Conservation (phyloP, 2,113 vertebrate genomes). For the Petaurus breviceps region DNA sequence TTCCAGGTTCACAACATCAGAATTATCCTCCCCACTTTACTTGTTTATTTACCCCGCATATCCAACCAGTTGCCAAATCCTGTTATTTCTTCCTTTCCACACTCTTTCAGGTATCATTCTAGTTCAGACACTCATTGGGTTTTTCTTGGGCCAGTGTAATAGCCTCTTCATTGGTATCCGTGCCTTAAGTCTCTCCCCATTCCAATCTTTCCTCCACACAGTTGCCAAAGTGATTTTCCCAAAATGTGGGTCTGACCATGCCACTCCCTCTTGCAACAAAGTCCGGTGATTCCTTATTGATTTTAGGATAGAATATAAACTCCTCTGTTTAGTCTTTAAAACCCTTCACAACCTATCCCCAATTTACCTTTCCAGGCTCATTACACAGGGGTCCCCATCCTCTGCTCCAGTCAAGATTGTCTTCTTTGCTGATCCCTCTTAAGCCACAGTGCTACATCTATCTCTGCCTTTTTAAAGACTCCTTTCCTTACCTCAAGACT, state of each 20-base stretch:
- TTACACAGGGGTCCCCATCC: not conserved
- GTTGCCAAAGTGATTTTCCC: conserved; percentile 8
- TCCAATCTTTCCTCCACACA: not conserved
- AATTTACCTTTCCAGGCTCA: not conserved
- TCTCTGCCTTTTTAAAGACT: not conserved
- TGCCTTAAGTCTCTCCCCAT: not conserved
- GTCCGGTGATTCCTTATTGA: not conserved
- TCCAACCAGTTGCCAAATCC: not conserved
- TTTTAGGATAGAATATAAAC: conserved; percentile 10
- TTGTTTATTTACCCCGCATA: not conserved
- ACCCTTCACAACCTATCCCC: not conserved
- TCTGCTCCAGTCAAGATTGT: not conserved
- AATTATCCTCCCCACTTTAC: not conserved
- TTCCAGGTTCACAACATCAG: not conserved
- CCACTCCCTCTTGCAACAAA: not conserved
- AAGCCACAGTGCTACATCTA: not conserved
- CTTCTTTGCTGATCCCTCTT: not conserved
- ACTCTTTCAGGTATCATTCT: not conserved
- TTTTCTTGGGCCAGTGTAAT: not conserved
- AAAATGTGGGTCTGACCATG: conserved; percentile 16
- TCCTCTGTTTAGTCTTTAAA: not conserved
- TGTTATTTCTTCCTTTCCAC: not conserved
- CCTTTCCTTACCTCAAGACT: not conserved
- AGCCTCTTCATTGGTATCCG: not conserved
- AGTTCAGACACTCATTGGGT: not conserved